Evolutionary conservation across 2,797 vertebrate genomes (phyloP).

Genomic region (Carapus acus): DNA sequence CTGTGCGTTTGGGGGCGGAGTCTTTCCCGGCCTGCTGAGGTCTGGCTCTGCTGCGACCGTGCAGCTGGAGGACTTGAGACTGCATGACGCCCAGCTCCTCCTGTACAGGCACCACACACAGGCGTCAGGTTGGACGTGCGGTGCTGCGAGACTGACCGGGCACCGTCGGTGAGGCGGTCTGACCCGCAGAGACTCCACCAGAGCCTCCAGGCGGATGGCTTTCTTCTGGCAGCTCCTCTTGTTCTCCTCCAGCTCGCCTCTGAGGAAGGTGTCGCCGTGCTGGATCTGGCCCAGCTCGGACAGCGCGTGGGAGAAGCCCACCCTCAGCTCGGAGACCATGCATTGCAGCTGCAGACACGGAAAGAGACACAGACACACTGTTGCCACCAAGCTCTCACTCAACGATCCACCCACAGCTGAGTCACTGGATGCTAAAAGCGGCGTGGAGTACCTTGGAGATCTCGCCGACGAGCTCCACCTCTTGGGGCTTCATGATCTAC

Average conservation of each 20-base stretch:
- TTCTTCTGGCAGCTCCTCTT: constrained; percentile 70
- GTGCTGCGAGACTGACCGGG: no score
- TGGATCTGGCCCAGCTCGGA: constrained; percentile 75
- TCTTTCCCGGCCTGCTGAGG: constrained; percentile 55
- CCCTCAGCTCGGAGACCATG: constrained; percentile 75
- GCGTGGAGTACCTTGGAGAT: constrained; percentile 72
- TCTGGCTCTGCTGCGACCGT: constrained; percentile 41
- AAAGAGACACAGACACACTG: no score
- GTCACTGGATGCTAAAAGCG: constrained; percentile 13
- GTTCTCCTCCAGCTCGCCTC: constrained; percentile 73
- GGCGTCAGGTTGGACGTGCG: no score
- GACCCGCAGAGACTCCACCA: constrained; percentile 71
- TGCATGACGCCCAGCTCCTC: constrained; percentile 71
- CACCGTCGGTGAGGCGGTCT: constrained; percentile 20
- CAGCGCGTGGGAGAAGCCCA: constrained; percentile 69
- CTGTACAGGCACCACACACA: constrained; percentile 43
- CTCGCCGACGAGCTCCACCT: constrained; percentile 69
- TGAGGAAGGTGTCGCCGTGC: constrained; percentile 68
- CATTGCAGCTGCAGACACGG: constrained; percentile 63
- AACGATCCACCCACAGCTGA: no score
- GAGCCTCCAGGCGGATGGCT: constrained; percentile 63
- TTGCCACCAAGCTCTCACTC: not conserved
- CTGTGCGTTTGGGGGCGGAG: constrained; percentile 38
- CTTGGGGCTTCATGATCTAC: constrained; percentile 72
- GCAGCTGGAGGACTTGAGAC: constrained; percentile 66